Evolutionary conservation across 1,140 invertebrate genomes (phyloP).

Genomic region (Achatina immaculata): DNA sequence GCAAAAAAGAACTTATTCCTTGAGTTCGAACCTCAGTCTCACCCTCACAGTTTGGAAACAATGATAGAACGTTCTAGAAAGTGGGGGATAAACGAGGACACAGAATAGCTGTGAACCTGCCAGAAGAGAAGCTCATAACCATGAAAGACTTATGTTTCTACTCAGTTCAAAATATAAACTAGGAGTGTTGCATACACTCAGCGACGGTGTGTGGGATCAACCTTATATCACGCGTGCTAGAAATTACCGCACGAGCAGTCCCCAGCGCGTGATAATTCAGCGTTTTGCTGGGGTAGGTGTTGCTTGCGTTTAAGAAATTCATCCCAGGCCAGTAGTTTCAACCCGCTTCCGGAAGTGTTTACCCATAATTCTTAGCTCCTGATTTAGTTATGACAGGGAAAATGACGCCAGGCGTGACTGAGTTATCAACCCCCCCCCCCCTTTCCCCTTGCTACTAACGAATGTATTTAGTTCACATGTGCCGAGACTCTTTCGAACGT

Average conservation of each 20-base stretch:
- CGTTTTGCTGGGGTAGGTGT: background rate
- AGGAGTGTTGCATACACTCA: background rate
- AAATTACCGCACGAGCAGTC: constrained; percentile 1
- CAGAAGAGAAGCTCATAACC: too few species aligned
- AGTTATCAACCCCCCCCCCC: background rate
- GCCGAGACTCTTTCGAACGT: constrained; percentile 5
- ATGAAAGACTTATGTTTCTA: too few species aligned
- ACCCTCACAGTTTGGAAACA: too few species aligned
- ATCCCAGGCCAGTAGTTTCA: background rate
- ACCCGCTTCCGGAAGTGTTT: background rate
- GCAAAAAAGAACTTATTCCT: too few species aligned
- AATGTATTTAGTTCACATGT: constrained; percentile 4
- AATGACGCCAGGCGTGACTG: constrained; percentile 17
- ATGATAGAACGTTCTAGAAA: too few species aligned
- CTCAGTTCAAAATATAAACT: too few species aligned
- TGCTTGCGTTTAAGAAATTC: background rate
- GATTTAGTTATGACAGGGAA: constrained; percentile 19
- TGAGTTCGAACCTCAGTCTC: too few species aligned
- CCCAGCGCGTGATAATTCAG: background rate
- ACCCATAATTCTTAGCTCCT: background rate
- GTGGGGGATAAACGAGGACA: too few species aligned
- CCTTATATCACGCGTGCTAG: background rate
- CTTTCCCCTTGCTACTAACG: too few species aligned
- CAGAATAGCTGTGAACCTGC: too few species aligned
- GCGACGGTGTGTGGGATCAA: background rate